Base-by-base conservation (phyloP, 2,113 vertebrate species). In the Polypterus bichir region DNA sequence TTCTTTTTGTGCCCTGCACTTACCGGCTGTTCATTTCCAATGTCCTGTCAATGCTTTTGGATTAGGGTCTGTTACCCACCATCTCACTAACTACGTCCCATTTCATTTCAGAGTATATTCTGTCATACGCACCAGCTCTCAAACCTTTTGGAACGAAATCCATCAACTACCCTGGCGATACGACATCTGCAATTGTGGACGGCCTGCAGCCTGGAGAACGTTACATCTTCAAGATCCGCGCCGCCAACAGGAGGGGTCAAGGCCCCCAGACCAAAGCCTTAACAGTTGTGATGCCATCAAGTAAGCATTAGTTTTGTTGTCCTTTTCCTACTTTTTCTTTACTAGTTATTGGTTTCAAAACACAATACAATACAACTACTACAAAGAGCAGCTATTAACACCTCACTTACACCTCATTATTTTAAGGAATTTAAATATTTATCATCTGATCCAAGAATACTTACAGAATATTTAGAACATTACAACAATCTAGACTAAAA, bases 161-260 rank as follows among this genome's bases (percentile, higher is more conserved):
- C 69, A 71, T 92, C 69, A 91, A 89, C 45, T 92, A 92, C 65
- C 79, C 86, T 54, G 88, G 91, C 74, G 88, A 83, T 70, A 84
- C 76, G 51, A 90, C 85, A 7, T 90, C 93, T 64, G 90, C 92
- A 74, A 86, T 86, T 48, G 79, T 99, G 71, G 92, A 97, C 3
- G 91, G 88, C 60, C 87, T 99, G 61, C 88, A 86, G 69, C 91
- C 93, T 1, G 93, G 96, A 45, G 93, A 97, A 48, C 90, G 92
- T 59, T 99, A 97, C 75, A 87, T 98, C 79, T 99, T 99, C 80
- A 98, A 96, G 83, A 93, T 99, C 44, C 89, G 89, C 68, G 95
- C 91, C 44, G 87, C 89, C 64, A 99, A 99, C 84, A 82, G 95
- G 66, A 90, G 87, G 69, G 96, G 96, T 65, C 86, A 84, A 48